Evolutionary conservation across 2,888 invertebrate species (phyloP).

Genomic region (Pseudococcus viburni): DNA sequence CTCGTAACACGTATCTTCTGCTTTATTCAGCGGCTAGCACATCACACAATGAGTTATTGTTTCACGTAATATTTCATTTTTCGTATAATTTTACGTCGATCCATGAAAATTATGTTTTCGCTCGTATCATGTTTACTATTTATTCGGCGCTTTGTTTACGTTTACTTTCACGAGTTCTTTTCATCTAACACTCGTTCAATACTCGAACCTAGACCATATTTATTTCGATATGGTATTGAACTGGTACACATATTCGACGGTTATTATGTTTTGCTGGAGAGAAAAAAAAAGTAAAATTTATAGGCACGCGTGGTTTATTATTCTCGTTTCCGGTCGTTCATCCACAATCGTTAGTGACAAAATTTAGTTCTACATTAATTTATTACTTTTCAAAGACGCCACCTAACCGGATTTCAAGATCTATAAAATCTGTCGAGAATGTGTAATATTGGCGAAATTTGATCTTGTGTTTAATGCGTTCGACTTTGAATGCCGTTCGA

Average conservation of each 20-base stretch:
- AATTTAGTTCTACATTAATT: too few species aligned
- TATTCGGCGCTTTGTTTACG: conserved; percentile 11
- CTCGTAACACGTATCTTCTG: neutral
- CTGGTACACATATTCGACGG: neutral
- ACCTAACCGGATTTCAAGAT: too few species aligned
- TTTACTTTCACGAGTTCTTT: conserved; percentile 31
- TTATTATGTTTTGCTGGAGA: neutral
- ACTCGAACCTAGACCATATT: neutral
- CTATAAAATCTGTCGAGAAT: too few species aligned
- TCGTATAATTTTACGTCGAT: neutral
- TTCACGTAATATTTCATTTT: neutral
- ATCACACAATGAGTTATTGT: conserved; percentile 11
- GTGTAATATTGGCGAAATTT: too few species aligned
- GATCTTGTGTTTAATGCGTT: too few species aligned
- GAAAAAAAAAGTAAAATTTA: neutral
- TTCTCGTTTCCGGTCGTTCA: too few species aligned
- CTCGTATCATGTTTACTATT: conserved; percentile 27
- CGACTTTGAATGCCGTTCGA: too few species aligned
- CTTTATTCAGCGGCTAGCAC: neutral
- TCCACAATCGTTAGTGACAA: too few species aligned
- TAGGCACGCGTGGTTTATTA: too few species aligned
- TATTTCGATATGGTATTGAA: neutral
- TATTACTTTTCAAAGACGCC: too few species aligned
- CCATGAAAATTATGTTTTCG: conserved; percentile 13
- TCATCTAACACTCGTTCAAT: neutral